These are phyloP conservation scores for Drosophila suzukii DNA, from an alignment of 1,140 invertebrate species.

Conservation along the genomic window DNA sequence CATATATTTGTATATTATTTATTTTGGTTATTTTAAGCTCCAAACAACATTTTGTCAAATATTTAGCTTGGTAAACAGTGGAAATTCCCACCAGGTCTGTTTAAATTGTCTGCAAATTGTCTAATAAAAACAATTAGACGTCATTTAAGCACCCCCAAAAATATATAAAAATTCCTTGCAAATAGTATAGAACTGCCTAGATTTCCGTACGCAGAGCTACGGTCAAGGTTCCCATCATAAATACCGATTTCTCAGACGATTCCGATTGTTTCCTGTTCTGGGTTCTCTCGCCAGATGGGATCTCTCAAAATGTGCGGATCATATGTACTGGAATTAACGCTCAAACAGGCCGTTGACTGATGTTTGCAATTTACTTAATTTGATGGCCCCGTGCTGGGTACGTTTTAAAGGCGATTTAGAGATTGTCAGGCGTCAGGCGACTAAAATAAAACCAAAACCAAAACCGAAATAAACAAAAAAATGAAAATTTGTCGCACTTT, in stretches of 20 bases:
- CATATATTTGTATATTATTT: neutral
- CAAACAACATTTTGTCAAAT: too few relatives aligned
- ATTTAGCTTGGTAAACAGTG: neutral
- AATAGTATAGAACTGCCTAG: neutral
- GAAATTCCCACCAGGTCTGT: neutral
- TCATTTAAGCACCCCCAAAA: neutral
- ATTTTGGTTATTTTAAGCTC: too few relatives aligned
- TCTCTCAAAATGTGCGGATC: slow-evolving; percentile 2
- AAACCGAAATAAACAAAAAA: slow-evolving; percentile 28
- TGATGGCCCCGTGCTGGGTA: slow-evolving; percentile 6
- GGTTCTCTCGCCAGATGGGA: neutral
- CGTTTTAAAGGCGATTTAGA: slow-evolving; percentile 22
- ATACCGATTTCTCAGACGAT: slow-evolving; percentile 8
- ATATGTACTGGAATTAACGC: slow-evolving; percentile 3
- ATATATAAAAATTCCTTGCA: neutral
- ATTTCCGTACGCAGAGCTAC: neutral
- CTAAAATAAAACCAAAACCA: slow-evolving; percentile 20
- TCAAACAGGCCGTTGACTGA: neutral
- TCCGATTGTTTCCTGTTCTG: slow-evolving; percentile 27
- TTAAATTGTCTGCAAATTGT: neutral
- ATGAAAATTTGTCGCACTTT: slow-evolving; percentile 35
- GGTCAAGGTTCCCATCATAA: slow-evolving; percentile 14
- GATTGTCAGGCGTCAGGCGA: slow-evolving; percentile 20
- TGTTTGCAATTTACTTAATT: slow-evolving; percentile 29
- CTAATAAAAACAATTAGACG: neutral